Evolutionary conservation across 2,113 vertebrate genomes (phyloP), one percentile per base, ranked within the genome.

Genomic region (Ochotona princeps): DNA sequence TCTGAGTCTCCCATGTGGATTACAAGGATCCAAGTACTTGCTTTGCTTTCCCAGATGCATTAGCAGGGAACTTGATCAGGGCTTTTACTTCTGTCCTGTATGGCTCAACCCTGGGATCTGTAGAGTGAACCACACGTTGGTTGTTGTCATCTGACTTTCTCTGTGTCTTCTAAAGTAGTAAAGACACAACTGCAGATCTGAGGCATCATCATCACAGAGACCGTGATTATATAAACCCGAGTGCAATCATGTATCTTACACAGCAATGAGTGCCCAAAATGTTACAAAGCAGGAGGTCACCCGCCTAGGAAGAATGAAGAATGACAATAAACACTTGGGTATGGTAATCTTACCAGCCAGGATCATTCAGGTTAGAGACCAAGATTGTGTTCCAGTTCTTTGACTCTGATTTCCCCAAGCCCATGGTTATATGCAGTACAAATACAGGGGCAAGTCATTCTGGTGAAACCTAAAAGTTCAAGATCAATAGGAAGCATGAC

Each of bases 211-310:
- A 20, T 0, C n/a, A 76, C 21, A 78, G 78, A 85, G 21, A 32
- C 32, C 5, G 61, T 35, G 10, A 81, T 13, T 57, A 7, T 1
- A 4, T 57, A n/a, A 38, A 25, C 54, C 54, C 18, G 13, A 1
- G 2, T 8, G 0, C 18, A 4, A 0, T 7, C 17, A 6, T 49
- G 10, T 76, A 67, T 32, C 4, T 75, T 8, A 15, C 8, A 0
- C 21, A 44, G 38, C 61, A 74, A 20, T 26, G n/a, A 81, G 5
- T 1, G 44, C 1, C 13, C 4, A 23, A 11, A 5, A 13, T 35
- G 3, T 61, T 25, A 28, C 8, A 18, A n/a, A 44, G 1, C 0
- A 14, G 2, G 54, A 88, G 30, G 38, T 44, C 38, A 44, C 6
- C 38, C 38, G 6, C 38, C 38, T 44, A 83, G 7, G 8, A 79